Base-by-base conservation (phyloP, 2,888 invertebrate species). In the Sinotaia quadrata region DNA sequence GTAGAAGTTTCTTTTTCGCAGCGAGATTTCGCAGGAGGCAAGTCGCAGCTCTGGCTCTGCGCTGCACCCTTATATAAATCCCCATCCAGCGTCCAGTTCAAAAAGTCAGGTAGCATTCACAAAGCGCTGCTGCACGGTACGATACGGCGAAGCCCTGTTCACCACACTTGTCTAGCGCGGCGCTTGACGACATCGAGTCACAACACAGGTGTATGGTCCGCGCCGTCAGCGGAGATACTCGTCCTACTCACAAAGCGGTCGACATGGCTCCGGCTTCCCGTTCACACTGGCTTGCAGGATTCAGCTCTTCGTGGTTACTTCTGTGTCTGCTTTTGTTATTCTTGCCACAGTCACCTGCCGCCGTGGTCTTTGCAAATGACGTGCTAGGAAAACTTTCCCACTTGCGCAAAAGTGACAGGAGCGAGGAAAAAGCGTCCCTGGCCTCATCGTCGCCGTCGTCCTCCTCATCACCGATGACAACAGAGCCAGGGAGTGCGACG, bases 361-460 rank as follows among this genome's bases (percentile, higher is more conserved):
- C 62, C 31, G 21, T 51, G 8, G 62, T 51, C 7, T 63, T 63
- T 29, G 52, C 62, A 1, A 63, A 52, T 41, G 62, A 63, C 36
- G 62, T 63, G 12, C 36, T 63, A 52, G 49, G 52, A 27, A 51
- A 36, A 21, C 52, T 63, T 36, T 49, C 51, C 36, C 36, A 52
- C 41, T 29, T 33, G 52, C 15, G 37, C 15, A 63, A 63, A 33
- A 47, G 60, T 47, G 18, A 34, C 29, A 24, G 52, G 29, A 51
- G 34, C 24, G 62, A 8, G 2, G 54, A 63, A 36, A 7, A 34
- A n/a, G 5, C 36, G 4, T 37, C 37, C 3, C 27, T 52, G n/a
- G 27, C 31, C 3, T 12, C 31, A 27, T 34, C 12, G 27, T 15
- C 52, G 51, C 54, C 62, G 2, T 24, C 15, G 10, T 27, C 44